phyloP scores from a whole-genome alignment of 1,140 invertebrate species.

The Cryptotermes secundus region DNA sequence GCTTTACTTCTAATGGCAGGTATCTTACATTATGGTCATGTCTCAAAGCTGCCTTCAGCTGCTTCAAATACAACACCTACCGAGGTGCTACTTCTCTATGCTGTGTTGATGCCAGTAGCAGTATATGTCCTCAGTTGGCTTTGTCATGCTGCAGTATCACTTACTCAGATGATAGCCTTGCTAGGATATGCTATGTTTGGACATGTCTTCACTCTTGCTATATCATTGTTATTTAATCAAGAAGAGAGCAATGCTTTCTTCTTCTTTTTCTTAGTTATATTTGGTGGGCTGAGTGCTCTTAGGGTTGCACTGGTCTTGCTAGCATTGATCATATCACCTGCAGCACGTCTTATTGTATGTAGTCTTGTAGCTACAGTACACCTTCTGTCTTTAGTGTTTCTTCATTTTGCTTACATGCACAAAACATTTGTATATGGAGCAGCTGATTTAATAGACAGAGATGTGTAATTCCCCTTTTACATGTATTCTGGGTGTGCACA shows the following conservation, averaged over 20 bases:
- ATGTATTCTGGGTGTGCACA: too few relatives aligned
- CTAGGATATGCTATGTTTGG: slow-evolving; percentile 53
- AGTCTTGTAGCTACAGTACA: slow-evolving; percentile 48
- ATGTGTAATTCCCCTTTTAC: not conserved
- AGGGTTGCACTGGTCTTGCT: slow-evolving; percentile 49
- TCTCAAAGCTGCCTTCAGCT: slow-evolving; percentile 42
- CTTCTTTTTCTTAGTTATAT: slow-evolving; percentile 47
- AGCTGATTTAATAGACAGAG: not conserved
- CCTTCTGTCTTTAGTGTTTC: slow-evolving; percentile 50
- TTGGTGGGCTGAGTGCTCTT: slow-evolving; percentile 50
- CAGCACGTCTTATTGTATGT: slow-evolving; percentile 50
- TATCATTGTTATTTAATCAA: slow-evolving; percentile 47
- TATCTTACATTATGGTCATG: slow-evolving; percentile 47
- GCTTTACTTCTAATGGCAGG: slow-evolving; percentile 44
- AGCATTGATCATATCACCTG: slow-evolving; percentile 48
- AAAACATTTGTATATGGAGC: slow-evolving; percentile 40
- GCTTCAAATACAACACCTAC: slow-evolving; percentile 41
- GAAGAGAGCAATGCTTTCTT: slow-evolving; percentile 49
- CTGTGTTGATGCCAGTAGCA: slow-evolving; percentile 43
- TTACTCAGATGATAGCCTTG: slow-evolving; percentile 47
- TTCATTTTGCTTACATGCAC: slow-evolving; percentile 55
- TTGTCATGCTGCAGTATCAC: slow-evolving; percentile 44
- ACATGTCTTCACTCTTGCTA: slow-evolving; percentile 49
- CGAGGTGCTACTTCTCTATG: slow-evolving; percentile 43
- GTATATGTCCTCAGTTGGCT: slow-evolving; percentile 44